phyloP scores from a whole-genome alignment of 1,140 invertebrate genomes.

The Phymastichus coffea region DNA sequence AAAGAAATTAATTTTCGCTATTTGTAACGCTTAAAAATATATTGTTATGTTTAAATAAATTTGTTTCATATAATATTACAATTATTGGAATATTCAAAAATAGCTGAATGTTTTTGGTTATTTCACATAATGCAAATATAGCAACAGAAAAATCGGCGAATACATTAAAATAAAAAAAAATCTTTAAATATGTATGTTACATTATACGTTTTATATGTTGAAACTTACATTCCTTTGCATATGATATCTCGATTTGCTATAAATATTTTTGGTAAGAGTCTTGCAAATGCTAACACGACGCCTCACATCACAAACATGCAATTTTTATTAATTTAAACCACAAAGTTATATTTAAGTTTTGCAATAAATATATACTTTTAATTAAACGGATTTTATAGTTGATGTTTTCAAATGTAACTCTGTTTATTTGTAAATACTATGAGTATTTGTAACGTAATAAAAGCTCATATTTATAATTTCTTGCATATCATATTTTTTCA shows the following conservation, averaged over 20 bases:
- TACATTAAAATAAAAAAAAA: constrained; percentile 16
- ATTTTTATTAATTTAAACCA: too few relatives aligned
- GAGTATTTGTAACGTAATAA: not conserved
- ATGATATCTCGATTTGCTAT: too few relatives aligned
- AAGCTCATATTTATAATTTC: not conserved
- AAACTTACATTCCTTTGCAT: too few relatives aligned
- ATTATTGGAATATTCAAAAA: not conserved
- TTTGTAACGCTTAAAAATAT: constrained; percentile 33
- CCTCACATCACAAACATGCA: too few relatives aligned
- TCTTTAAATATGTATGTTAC: not conserved
- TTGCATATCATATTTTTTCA: not conserved
- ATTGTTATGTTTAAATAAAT: constrained; percentile 32
- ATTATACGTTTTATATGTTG: too few relatives aligned
- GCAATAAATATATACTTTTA: not conserved
- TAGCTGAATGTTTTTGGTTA: constrained; percentile 10
- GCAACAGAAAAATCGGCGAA: constrained; percentile 10
- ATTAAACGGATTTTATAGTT: not conserved
- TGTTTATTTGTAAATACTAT: constrained; percentile 3
- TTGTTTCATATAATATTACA: constrained; percentile 2
- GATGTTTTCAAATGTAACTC: not conserved
- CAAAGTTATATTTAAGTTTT: constrained; percentile 2
- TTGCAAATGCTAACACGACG: too few relatives aligned
- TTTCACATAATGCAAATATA: constrained; percentile 21
- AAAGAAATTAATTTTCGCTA: constrained; percentile 20
- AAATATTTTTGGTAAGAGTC: too few relatives aligned